Percentiles rank a stretch among this genome's conserved stretches.
These are phyloP conservation scores for Leptestheria dahalacensis DNA, from an alignment of 1,140 invertebrate genomes.

Conservation along the genomic window DNA sequence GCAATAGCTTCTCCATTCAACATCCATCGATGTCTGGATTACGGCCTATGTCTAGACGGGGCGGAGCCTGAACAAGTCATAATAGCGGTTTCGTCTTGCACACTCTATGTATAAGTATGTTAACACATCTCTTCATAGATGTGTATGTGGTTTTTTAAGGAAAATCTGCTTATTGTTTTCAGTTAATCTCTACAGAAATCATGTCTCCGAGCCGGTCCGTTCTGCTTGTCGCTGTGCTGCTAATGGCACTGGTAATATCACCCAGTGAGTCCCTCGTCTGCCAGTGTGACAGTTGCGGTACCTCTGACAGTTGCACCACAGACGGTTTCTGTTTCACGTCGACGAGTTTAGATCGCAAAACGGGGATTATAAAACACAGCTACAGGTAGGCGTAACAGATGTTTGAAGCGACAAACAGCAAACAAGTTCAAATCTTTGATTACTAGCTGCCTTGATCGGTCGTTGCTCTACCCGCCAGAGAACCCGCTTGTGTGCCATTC, in stretches of 20 bases:
- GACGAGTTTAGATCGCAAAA: constrained; percentile 37
- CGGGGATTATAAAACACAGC: constrained; percentile 40
- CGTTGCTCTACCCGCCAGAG: constrained; percentile 36
- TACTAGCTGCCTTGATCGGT: constrained; percentile 39
- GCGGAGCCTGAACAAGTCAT: neutral
- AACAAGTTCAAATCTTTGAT: neutral
- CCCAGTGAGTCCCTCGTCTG: constrained; percentile 28
- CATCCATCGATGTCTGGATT: neutral
- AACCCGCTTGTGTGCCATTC: constrained; percentile 43
- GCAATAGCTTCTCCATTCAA: too few species aligned
- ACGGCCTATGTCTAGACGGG: neutral
- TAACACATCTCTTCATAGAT: neutral
- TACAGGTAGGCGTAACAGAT: constrained; percentile 45
- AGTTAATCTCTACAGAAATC: neutral
- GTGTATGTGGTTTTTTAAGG: neutral
- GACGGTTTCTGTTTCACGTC: constrained; percentile 77
- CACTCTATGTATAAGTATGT: neutral
- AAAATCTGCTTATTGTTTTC: neutral
- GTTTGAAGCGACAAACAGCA: neutral
- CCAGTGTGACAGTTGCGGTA: constrained; percentile 60
- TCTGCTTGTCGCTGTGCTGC: neutral
- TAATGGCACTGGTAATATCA: neutral
- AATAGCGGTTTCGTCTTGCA: neutral
- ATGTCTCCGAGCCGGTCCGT: neutral
- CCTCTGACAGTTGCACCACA: constrained; percentile 69